Percentiles rank a stretch among this genome's conserved stretches.
Conservation (phyloP, 1,140 invertebrate genomes). For the Microplitis demolitor region DNA sequence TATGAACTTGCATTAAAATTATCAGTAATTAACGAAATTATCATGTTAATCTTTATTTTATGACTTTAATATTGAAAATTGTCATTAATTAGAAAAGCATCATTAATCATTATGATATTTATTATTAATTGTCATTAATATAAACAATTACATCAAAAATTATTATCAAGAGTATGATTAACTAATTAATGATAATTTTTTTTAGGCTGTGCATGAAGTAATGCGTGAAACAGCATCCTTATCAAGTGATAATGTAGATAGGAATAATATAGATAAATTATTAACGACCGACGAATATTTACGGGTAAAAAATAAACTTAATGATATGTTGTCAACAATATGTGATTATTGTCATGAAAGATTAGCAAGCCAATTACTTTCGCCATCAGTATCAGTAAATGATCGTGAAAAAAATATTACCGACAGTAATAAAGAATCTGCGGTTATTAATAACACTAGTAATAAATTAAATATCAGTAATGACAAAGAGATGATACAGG, state of each 20-base stretch:
- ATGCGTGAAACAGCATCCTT: conserved; percentile 70
- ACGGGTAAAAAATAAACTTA: conserved; percentile 72
- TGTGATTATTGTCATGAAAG: conserved; percentile 92
- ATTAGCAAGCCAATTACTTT: conserved; percentile 74
- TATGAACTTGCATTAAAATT: too few species aligned
- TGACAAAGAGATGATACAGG: neutral
- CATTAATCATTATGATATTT: too few species aligned
- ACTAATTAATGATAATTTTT: conserved; percentile 16
- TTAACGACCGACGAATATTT: conserved; percentile 73
- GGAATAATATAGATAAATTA: conserved; percentile 67
- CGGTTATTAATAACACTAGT: neutral
- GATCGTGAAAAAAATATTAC: conserved; percentile 39
- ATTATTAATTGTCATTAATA: too few species aligned
- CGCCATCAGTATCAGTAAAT: conserved; percentile 70
- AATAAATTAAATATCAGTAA: neutral
- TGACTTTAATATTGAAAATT: too few species aligned
- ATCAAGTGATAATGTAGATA: conserved; percentile 62
- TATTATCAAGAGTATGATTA: too few species aligned
- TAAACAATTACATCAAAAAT: too few species aligned
- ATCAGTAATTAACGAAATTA: too few species aligned
- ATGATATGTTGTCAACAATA: conserved; percentile 76
- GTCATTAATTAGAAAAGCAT: too few species aligned
- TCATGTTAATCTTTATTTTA: too few species aligned
- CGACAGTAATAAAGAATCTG: conserved; percentile 43
- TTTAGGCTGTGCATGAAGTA: conserved; percentile 73